Percentiles rank a stretch among this genome's conserved stretches.
These are phyloP conservation scores for Scophthalmus maximus DNA, from an alignment of 2,113 vertebrate genomes.

Conservation along the genomic window DNA sequence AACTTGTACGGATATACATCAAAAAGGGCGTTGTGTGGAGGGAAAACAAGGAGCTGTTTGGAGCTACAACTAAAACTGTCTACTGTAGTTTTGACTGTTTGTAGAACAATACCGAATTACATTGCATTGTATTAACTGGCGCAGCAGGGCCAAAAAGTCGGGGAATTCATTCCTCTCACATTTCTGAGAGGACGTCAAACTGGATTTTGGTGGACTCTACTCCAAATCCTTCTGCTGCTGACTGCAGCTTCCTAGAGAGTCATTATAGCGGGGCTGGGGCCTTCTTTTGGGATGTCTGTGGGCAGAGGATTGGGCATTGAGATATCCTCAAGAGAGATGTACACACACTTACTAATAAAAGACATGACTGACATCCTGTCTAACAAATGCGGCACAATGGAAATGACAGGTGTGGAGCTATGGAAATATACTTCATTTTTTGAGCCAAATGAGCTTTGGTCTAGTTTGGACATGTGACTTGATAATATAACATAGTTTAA, in stretches of 20 bases:
- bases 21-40: too few relatives aligned
- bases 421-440: not conserved
- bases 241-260: conserved; percentile 69
- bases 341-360: conserved; percentile 54
- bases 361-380: conserved; percentile 41
- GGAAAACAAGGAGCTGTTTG: too few relatives aligned
- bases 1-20: too few relatives aligned
- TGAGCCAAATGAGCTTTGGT: not conserved
- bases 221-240: conserved; percentile 60
- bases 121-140: not conserved
- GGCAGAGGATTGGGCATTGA: conserved; percentile 40
- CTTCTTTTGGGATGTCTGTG: conserved; percentile 51
- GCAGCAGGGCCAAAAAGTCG: not conserved
- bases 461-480: too few relatives aligned
- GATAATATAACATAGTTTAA: too few relatives aligned
- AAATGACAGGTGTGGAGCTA: conserved; percentile 21
- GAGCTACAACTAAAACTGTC: too few relatives aligned
- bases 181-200: conserved; percentile 16
- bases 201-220: conserved; percentile 26
- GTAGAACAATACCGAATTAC: too few relatives aligned
- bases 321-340: conserved; percentile 39
- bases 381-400: conserved; percentile 27
- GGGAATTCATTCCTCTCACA: not conserved
- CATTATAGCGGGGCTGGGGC: conserved; percentile 49
- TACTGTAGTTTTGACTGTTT: too few relatives aligned